These are phyloP conservation scores for Dicerorhinus sumatrensis DNA, from an alignment of 2,113 vertebrate genomes.

Conservation along the genomic window DNA sequence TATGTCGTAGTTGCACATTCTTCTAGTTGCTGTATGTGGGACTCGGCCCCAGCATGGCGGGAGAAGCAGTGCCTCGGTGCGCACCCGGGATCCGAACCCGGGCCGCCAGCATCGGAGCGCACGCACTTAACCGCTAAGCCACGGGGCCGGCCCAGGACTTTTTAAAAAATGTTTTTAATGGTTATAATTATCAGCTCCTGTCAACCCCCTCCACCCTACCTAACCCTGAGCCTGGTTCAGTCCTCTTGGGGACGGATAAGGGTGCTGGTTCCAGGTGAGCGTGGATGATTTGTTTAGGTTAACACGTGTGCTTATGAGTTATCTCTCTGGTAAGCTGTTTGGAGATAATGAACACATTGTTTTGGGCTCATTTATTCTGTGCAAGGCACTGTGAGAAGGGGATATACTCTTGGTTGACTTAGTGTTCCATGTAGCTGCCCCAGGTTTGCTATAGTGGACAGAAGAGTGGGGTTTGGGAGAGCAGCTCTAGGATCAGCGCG, in stretches of 20 bases:
- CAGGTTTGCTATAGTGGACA: background rate
- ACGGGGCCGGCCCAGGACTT: too few relatives aligned
- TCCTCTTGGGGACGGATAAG: background rate
- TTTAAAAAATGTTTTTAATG: background rate
- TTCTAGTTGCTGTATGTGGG: too few relatives aligned
- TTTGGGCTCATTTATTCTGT: background rate
- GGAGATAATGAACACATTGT: background rate
- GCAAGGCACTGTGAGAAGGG: background rate
- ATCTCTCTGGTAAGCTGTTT: background rate
- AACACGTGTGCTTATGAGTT: background rate
- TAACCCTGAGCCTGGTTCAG: background rate
- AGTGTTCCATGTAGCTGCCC: background rate
- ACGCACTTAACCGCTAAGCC: too few relatives aligned
- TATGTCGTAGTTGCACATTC: too few relatives aligned
- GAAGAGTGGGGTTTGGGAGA: background rate
- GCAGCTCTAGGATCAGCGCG: background rate
- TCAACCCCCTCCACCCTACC: background rate
- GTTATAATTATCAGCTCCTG: background rate
- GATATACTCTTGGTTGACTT: background rate
- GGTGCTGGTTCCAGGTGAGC: background rate
- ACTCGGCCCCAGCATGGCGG: too few relatives aligned
- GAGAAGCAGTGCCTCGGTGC: too few relatives aligned
- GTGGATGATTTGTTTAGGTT: background rate
- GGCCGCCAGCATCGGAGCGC: too few relatives aligned
- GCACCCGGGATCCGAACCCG: too few relatives aligned